Evolutionary conservation across 2,797 vertebrate species (phyloP).

Genomic region (Buphagus erythrorhynchus): DNA sequence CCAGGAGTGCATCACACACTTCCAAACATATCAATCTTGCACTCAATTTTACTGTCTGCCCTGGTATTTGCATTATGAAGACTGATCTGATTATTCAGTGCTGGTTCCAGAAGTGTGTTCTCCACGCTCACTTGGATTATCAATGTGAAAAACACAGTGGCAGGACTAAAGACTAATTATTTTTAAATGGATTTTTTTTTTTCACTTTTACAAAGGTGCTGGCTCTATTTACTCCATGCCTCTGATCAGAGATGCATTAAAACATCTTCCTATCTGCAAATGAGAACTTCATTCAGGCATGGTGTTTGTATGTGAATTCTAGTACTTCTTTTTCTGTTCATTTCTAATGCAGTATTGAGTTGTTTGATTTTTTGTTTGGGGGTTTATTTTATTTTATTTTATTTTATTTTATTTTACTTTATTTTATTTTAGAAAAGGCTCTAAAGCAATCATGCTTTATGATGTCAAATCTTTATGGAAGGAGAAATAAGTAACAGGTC

Average conservation of each 20-base stretch:
- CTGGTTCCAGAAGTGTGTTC: background rate
- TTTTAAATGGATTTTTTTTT: background rate
- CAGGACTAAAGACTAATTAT: background rate
- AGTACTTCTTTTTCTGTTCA: background rate
- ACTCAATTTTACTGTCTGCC: background rate
- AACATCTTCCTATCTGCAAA: background rate
- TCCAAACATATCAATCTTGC: background rate
- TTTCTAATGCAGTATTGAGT: background rate
- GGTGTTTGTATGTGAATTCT: background rate
- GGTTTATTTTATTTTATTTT: background rate
- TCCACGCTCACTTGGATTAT: background rate
- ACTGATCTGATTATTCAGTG: background rate
- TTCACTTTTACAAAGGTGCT: background rate
- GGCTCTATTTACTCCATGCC: background rate
- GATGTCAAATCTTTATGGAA: background rate
- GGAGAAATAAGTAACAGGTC: background rate
- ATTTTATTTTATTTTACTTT: background rate
- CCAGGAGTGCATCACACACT: background rate
- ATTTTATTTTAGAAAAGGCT: background rate
- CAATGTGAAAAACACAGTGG: background rate
- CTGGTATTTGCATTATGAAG: conserved; percentile 10
- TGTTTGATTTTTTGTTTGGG: background rate
- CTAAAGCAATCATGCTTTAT: background rate
- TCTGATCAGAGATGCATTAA: background rate
- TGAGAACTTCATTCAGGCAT: background rate